Conservation (phyloP, 2,113 vertebrate genomes). For the Prolemur simus region DNA sequence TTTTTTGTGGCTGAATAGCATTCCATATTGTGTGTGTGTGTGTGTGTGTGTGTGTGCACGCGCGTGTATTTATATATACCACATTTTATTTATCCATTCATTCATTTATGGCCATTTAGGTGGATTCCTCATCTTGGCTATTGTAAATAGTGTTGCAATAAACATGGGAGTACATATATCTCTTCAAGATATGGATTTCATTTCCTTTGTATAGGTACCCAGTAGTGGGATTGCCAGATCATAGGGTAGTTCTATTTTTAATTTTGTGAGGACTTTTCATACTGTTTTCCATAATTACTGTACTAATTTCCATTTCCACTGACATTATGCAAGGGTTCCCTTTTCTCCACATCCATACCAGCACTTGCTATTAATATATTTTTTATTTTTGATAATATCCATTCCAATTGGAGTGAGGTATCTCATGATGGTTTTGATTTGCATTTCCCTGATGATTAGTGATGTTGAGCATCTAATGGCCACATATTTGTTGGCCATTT, state of each 20-base stretch:
- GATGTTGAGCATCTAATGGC: too few relatives aligned
- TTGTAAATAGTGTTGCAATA: background rate
- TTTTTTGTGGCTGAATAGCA: background rate
- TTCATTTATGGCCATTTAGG: background rate
- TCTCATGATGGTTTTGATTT: background rate
- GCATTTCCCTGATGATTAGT: background rate
- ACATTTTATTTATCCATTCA: background rate
- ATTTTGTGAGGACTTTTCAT: background rate
- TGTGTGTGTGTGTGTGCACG: too few relatives aligned
- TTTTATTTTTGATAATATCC: background rate
- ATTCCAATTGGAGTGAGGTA: background rate
- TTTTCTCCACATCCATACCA: background rate
- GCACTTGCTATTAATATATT: background rate
- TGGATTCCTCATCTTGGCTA: background rate
- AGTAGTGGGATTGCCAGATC: background rate
- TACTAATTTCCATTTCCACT: background rate
- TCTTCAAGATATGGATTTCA: background rate
- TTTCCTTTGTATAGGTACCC: background rate
- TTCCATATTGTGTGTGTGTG: background rate
- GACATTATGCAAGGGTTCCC: background rate
- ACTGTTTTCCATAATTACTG: background rate
- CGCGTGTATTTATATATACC: background rate
- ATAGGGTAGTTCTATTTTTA: background rate
- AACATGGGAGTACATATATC: background rate
- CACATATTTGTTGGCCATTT: too few relatives aligned